Conservation (phyloP, 2,797 vertebrate species). For the Anguilla marmorata region DNA sequence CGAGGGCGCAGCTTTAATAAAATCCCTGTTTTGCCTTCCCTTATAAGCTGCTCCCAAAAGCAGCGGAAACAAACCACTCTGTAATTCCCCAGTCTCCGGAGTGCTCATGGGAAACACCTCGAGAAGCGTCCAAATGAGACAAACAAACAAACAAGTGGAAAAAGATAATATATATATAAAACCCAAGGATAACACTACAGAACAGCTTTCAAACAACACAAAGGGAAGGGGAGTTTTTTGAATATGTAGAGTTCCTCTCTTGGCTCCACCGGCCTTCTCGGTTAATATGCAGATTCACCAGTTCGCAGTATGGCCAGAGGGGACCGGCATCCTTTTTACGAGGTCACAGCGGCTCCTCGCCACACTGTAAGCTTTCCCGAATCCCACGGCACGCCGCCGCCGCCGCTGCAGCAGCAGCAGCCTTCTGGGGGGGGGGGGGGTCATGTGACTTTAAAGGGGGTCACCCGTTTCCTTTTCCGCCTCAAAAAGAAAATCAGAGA, state of each 20-base stretch:
- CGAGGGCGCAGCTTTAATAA: background rate
- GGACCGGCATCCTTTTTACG: background rate
- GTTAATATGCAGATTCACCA: background rate
- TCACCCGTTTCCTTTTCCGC: background rate
- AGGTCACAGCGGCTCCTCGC: background rate
- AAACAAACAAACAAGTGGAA: background rate
- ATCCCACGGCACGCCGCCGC: background rate
- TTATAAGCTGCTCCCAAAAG: background rate
- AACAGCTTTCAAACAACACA: background rate
- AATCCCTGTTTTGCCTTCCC: background rate
- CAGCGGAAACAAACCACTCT: background rate
- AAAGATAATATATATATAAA: background rate
- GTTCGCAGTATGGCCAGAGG: background rate
- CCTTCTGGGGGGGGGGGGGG: background rate
- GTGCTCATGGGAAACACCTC: background rate
- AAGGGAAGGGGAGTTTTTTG: background rate
- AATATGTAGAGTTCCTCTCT: background rate
- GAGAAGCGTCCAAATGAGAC: background rate
- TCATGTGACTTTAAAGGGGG: background rate
- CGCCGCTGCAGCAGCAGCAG: background rate
- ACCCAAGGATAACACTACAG: background rate
- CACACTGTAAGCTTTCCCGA: background rate
- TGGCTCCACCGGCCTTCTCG: background rate
- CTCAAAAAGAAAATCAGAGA: background rate
- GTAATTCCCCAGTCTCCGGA: background rate